Percentiles rank a stretch among this genome's conserved stretches.
Conservation (phyloP, 1,140 invertebrate species). For the Stegodyphus mimosarum region DNA sequence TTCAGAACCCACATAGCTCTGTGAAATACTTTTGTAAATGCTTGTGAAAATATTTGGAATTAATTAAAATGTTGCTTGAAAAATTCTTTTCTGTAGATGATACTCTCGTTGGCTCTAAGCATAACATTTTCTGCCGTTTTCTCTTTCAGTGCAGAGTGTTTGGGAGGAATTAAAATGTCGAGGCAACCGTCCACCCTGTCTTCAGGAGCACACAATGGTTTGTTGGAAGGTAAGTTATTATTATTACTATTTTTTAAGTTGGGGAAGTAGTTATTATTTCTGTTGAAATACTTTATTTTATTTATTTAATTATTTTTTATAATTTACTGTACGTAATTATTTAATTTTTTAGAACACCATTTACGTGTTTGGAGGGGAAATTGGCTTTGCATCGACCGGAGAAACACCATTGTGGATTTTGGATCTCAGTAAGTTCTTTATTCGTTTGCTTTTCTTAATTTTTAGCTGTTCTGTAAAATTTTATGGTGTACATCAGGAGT, state of each 20-base stretch:
- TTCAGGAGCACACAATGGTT: conserved; percentile 87
- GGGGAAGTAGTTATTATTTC: background rate
- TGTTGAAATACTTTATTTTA: conserved; percentile 17
- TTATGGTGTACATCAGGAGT: no score
- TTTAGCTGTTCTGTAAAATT: background rate
- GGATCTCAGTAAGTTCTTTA: conserved; percentile 77
- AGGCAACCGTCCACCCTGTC: conserved; percentile 79
- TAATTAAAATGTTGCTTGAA: no score
- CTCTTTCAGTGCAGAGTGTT: conserved; percentile 65
- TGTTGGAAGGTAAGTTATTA: conserved; percentile 69
- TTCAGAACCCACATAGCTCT: no score
- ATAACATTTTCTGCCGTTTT: background rate
- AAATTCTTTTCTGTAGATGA: no score
- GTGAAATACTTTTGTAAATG: no score
- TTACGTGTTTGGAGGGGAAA: conserved; percentile 90
- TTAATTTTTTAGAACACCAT: conserved; percentile 75
- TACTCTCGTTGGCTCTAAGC: no score
- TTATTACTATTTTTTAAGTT: background rate
- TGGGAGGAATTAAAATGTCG: conserved; percentile 68
- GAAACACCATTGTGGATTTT: conserved; percentile 91
- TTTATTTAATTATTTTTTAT: conserved; percentile 1
- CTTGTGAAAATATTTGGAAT: no score
- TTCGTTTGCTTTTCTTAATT: background rate
- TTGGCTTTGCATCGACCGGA: conserved; percentile 80
- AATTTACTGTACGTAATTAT: background rate